Percentiles rank a stretch among this genome's conserved stretches.
Evolutionary conservation across 2,888 invertebrate species (phyloP).

Genomic region (Lottia scabra): DNA sequence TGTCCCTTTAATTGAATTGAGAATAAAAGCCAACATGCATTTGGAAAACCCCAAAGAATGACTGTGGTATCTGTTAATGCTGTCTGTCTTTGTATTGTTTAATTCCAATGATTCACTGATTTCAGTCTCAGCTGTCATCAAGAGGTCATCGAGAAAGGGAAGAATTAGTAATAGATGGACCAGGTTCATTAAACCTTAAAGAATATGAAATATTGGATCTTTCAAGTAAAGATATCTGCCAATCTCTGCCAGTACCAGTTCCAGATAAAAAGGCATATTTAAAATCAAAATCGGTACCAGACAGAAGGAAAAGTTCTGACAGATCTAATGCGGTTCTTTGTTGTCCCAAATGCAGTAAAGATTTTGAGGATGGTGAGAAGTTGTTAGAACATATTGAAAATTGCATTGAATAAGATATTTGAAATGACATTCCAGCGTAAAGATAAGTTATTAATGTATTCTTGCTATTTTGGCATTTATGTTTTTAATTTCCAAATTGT

Average conservation of each 20-base stretch:
- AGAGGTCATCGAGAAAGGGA: not conserved
- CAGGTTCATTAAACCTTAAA: not conserved
- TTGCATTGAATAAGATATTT: constrained; percentile 44
- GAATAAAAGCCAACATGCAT: too few relatives aligned
- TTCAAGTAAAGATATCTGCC: too few relatives aligned
- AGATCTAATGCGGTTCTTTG: constrained; percentile 31
- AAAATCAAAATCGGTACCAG: not conserved
- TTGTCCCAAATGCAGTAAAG: constrained; percentile 56
- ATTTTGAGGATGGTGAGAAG: constrained; percentile 45
- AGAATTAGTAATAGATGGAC: not conserved
- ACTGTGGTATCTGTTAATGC: too few relatives aligned
- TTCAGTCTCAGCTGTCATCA: not conserved
- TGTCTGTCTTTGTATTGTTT: not conserved
- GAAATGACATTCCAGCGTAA: too few relatives aligned
- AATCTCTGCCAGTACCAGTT: too few relatives aligned
- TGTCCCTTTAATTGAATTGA: too few relatives aligned
- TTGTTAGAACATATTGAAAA: constrained; percentile 54
- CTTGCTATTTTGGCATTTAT: too few relatives aligned
- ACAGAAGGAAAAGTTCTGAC: too few relatives aligned
- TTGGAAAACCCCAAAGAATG: too few relatives aligned
- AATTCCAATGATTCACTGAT: not conserved
- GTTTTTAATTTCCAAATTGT: too few relatives aligned
- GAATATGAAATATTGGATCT: not conserved
- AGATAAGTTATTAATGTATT: too few relatives aligned
- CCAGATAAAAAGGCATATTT: too few relatives aligned